Evolutionary conservation across 2,888 invertebrate genomes (phyloP), one percentile per base, ranked within the genome.

Genomic region (Chaetogeoica ovagalla): DNA sequence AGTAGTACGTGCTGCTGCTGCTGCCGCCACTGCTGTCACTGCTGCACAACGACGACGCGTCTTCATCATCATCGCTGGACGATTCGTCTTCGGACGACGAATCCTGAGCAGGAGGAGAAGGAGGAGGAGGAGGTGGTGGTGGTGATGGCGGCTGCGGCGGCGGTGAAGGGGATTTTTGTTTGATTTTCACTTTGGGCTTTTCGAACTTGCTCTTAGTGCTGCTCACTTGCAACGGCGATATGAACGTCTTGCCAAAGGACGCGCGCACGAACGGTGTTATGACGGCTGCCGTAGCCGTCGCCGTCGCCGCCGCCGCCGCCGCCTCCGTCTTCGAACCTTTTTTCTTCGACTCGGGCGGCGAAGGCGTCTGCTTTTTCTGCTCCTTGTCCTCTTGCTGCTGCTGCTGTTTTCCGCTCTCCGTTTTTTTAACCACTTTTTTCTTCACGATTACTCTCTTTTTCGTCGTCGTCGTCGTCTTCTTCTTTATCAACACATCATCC

Each of bases 91-190:
- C 52, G 15, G 70, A 70, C 37, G 79, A 63, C 11, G 70, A 70
- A 48, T 15, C 43, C 4, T 48, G 48, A 11, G 48, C 1, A 13
- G 11, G 39, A 30, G 37, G 52, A 30, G 43, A n/a, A 11, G 19
- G 68, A 13, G 13, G 55, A 9, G 15, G 55, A 37, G 60, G 8
- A 9, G 39, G 59, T 1, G 9, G 23, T 21, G 43, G n/a, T 86
- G 83, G 86, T 85, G 75, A 60, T 0, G 83, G 85, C 85, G 15
- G 85, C 83, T 2, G 86, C 5, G 84, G 82, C 0, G 83, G 81
- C 0, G 83, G 75, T 13, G 77, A 59, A 7, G 66, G 13, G 1
- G 81, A 8, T 15, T 83, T 83, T 6, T 82, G 73, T 39, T 85
- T 84, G 23, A 57, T 37, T 55, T 83, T 84, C 23, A 84, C 84